A percentile compares a stretch with the other conserved stretches of the same genome.
Conservation (phyloP, 2,888 invertebrate genomes). For the Ptilodon capucinus region DNA sequence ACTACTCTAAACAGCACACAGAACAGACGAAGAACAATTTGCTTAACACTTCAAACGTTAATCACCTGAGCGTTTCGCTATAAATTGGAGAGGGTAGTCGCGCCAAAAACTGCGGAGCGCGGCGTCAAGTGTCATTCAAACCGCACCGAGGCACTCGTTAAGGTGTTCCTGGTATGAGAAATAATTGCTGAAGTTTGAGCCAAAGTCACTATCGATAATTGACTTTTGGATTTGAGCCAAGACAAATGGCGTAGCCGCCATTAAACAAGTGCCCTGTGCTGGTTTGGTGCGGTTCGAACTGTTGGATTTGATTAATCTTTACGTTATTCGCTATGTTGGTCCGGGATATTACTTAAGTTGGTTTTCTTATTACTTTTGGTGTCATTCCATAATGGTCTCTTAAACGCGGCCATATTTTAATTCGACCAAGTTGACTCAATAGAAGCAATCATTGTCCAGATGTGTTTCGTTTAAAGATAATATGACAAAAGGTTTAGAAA, state of each 20-base stretch:
- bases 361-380: background rate
- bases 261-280: slow-evolving; percentile 5
- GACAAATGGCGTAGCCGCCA: slow-evolving; percentile 25
- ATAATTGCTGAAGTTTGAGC: slow-evolving; percentile 68
- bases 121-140: slow-evolving; percentile 62
- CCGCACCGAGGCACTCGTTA: slow-evolving; percentile 62
- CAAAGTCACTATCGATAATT: slow-evolving; percentile 63
- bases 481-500: no score
- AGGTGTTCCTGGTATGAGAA: slow-evolving; percentile 70
- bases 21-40: background rate
- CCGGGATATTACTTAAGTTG: background rate
- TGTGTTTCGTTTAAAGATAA: no score
- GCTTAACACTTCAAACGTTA: slow-evolving; percentile 26
- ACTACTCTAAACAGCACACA: background rate
- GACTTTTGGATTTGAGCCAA: slow-evolving; percentile 72
- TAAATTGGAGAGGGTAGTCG: slow-evolving; percentile 59
- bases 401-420: no score
- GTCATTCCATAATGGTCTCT: background rate
- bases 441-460: no score
- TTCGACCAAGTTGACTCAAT: no score
- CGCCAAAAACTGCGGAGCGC: slow-evolving; percentile 62
- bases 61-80: slow-evolving; percentile 46
- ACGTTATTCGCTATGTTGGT: background rate
- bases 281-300: slow-evolving; percentile 5
- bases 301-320: slow-evolving; percentile 18